Conservation (phyloP, 64 coral and sea anemone genomes). For the Acropora yongei region DNA sequence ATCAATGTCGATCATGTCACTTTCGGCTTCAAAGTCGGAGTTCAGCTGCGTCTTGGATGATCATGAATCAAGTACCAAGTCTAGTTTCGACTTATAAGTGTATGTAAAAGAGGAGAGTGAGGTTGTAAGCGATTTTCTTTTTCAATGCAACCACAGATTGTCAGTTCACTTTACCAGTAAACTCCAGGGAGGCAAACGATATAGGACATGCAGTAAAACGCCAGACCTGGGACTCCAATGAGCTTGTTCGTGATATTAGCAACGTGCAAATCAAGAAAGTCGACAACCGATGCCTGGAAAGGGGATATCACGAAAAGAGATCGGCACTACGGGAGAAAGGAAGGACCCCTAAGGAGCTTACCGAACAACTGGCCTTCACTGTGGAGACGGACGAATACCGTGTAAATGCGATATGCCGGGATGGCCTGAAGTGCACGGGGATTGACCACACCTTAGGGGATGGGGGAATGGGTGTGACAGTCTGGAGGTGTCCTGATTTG, state of each 20-base stretch:
- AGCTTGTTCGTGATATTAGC: constrained; percentile 46
- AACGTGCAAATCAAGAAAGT: constrained; percentile 71
- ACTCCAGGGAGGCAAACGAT: constrained; percentile 83
- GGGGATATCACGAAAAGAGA: constrained; percentile 67
- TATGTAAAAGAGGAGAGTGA: too few relatives aligned
- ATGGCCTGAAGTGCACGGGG: constrained; percentile 67
- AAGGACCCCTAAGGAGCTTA: constrained; percentile 62
- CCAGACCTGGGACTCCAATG: constrained; percentile 48
- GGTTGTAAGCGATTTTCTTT: background rate
- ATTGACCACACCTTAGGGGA: constrained; percentile 60
- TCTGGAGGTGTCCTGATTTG: constrained; percentile 77
- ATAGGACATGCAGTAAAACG: constrained; percentile 35
- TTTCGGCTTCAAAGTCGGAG: too few relatives aligned
- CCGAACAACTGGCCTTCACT: constrained; percentile 63
- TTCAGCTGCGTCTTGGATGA: too few relatives aligned
- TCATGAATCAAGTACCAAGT: too few relatives aligned
- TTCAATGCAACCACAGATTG: constrained; percentile 49
- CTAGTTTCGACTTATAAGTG: too few relatives aligned
- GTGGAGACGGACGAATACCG: constrained; percentile 25
- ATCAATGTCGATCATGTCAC: too few relatives aligned
- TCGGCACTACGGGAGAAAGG: constrained; percentile 58
- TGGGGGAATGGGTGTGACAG: constrained; percentile 72
- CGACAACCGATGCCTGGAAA: constrained; percentile 58
- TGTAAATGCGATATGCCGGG: constrained; percentile 67
- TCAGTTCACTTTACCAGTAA: constrained; percentile 58